phyloP scores from a whole-genome alignment of 1,140 invertebrate genomes.

The Meteorus sp. region DNA sequence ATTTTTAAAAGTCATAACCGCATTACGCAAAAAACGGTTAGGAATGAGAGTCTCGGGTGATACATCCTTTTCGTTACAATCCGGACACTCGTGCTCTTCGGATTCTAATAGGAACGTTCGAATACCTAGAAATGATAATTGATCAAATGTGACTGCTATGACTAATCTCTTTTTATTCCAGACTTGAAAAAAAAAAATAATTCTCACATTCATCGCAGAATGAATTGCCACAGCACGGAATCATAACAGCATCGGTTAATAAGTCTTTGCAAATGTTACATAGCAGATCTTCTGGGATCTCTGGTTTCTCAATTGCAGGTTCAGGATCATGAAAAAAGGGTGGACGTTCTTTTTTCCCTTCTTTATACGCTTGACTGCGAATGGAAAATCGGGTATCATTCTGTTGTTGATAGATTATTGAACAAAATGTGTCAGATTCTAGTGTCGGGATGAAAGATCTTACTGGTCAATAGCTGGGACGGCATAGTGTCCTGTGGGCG shows the following conservation, averaged over 20 bases:
- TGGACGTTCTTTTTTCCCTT: conserved; percentile 70
- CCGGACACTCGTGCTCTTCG: conserved; percentile 92
- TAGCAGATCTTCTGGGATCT: conserved; percentile 87
- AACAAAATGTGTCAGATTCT: conserved; percentile 6
- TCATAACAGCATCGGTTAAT: conserved; percentile 94
- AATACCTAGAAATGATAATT: conserved; percentile 67
- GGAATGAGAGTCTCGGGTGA: conserved; percentile 91
- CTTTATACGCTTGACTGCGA: conserved; percentile 76
- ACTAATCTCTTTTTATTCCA: conserved; percentile 1
- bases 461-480: conserved; percentile 90
- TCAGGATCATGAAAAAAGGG: conserved; percentile 66
- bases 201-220: conserved; percentile 97
- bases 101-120: conserved; percentile 85
- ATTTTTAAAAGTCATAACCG: conserved; percentile 86
- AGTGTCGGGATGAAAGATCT: conserved; percentile 59
- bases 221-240: conserved; percentile 95
- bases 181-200: conserved; percentile 14
- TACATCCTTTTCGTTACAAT: conserved; percentile 89
- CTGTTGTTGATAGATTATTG: too few species aligned
- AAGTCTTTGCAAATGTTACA: conserved; percentile 92
- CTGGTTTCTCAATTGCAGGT: conserved; percentile 64
- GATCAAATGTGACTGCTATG: not conserved
- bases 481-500: conserved; percentile 88
- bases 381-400: conserved; percentile 37
- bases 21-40: conserved; percentile 85